Conservation (phyloP, 2,113 vertebrate genomes). For the Pygoscelis adeliae region DNA sequence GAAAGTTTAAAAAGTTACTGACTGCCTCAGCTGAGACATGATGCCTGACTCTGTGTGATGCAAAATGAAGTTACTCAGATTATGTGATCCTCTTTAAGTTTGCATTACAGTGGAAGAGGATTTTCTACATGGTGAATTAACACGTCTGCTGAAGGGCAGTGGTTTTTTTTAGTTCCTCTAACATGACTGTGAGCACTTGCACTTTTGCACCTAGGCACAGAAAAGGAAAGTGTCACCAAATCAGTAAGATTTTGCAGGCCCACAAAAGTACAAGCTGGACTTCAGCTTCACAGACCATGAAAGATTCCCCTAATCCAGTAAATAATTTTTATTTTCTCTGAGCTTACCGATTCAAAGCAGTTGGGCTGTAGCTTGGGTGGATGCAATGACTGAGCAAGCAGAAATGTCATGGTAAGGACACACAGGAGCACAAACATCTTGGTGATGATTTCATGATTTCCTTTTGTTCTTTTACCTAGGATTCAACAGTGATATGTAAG, state of each 20-base stretch:
- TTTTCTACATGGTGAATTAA: background rate
- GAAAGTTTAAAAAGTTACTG: background rate
- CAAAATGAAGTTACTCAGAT: background rate
- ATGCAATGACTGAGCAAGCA: background rate
- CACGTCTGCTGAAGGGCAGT: background rate
- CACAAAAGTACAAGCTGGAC: background rate
- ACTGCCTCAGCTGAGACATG: background rate
- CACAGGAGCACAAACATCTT: background rate
- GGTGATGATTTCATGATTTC: background rate
- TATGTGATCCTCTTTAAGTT: background rate
- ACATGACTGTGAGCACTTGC: background rate
- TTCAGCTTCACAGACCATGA: background rate
- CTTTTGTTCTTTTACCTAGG: slow-evolving; percentile 69
- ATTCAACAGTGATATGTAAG: slow-evolving; percentile 92
- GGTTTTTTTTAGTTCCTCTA: background rate
- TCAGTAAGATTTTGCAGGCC: background rate
- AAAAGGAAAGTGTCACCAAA: background rate
- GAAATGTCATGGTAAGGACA: background rate
- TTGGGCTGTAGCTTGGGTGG: background rate
- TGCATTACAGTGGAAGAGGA: background rate
- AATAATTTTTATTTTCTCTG: background rate
- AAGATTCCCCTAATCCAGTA: background rate
- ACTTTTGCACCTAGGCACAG: background rate
- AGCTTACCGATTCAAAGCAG: background rate
- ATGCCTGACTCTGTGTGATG: background rate